Evolutionary conservation across 2,113 vertebrate species (phyloP), one percentile per base, ranked within the genome.

Genomic region (Oplegnathus fasciatus): DNA sequence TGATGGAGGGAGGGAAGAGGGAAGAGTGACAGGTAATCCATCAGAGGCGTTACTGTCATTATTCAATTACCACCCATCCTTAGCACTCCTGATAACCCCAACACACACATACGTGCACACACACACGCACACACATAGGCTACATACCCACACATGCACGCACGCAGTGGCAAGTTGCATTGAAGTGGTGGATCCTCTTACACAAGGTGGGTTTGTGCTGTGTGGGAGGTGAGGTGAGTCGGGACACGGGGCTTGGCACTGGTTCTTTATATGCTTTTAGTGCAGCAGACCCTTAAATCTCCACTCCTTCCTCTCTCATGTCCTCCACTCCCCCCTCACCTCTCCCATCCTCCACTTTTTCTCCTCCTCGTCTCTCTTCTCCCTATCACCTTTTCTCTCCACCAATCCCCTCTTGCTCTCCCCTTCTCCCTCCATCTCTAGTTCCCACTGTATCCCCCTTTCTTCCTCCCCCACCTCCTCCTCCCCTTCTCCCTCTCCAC

Each of bases 1-100:
- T 94, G 94, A 96, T 92, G 75, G 92, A 95, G 91, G 78, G 75
- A 73, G 82, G 75, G 74, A 82, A 85, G 75, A 75, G 79, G 28
- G 67, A 24, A 46, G 86, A 93, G 85, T 95, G 95, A 94, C 95
- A 93, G 94, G 89, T 92, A 88, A 95, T 96, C 92, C 92, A 93
- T 96, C 95, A 95, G 82, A 85, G 61, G 75, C 82, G 46, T 88
- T 86, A 89, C 86, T 95, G 89, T 95, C 94, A 94, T 95, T 96
- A 94, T 93, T 96, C 94, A 94, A 94, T 94, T 95, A 94, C 85
- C 92, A 93, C 80, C 93, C 93, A 93, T 94, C 92, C 94, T 93
- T 93, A 93, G 86, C 92, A 88, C 89, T 86, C 72, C 84, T 82
- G 89, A 90, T 92, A 90, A 89, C 92, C 82, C 68, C 55, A 22